These are phyloP conservation scores for Corythaeola cristata DNA, from an alignment of 2,113 vertebrate genomes.

Conservation along the genomic window DNA sequence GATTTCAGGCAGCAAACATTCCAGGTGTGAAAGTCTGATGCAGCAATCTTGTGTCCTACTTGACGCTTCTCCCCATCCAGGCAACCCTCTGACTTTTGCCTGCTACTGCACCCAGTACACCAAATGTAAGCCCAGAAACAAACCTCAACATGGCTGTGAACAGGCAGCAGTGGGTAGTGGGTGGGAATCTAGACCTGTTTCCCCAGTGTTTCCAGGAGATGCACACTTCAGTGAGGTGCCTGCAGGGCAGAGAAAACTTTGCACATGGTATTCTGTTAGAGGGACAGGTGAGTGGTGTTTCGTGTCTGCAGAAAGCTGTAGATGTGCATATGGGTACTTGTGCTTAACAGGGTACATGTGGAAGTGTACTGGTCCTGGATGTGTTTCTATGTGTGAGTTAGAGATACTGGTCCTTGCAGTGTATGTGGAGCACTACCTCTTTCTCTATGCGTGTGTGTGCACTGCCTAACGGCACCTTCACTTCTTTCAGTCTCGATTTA, in stretches of 20 bases:
- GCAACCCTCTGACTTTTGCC: not conserved
- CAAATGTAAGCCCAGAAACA: not conserved
- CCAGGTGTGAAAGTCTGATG: not conserved
- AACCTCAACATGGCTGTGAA: not conserved
- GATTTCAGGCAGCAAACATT: not conserved
- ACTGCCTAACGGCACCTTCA: accelerated
- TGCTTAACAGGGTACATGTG: not conserved
- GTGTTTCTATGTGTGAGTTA: not conserved
- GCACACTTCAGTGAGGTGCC: not conserved
- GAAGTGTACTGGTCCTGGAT: not conserved
- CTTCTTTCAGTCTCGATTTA: not conserved
- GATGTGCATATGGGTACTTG: not conserved
- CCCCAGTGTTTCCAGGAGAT: not conserved
- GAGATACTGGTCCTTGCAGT: not conserved
- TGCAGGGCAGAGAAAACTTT: not conserved
- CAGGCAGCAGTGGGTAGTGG: not conserved
- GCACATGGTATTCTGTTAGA: not conserved
- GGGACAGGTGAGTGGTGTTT: not conserved
- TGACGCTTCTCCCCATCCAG: not conserved
- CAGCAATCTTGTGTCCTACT: not conserved
- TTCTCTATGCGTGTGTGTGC: not conserved
- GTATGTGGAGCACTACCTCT: not conserved
- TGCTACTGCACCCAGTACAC: not conserved
- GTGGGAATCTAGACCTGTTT: not conserved
- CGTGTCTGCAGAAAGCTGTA: not conserved